Conservation (phyloP, 1,140 invertebrate species). For the Campoletis sonorensis region DNA sequence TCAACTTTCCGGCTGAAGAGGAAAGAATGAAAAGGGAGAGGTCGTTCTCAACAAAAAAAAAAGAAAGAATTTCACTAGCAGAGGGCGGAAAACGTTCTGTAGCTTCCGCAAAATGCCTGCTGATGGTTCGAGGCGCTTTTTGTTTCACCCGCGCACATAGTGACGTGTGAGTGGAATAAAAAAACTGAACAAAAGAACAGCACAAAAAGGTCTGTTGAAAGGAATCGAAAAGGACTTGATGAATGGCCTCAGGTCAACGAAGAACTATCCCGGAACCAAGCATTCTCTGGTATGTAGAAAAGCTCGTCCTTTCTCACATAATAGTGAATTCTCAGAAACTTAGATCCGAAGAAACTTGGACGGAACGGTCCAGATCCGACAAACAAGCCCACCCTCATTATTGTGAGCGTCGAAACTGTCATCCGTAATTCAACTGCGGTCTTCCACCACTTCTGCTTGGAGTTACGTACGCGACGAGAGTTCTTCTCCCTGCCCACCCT, state of each 20-base stretch:
- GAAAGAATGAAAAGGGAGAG: conserved; percentile 4
- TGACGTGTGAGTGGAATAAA: not conserved
- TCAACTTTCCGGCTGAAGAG: not conserved
- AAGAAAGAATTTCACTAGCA: not conserved
- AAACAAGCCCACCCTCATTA: conserved; percentile 42
- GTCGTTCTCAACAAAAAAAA: not conserved
- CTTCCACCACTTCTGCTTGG: not conserved
- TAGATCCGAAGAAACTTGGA: not conserved
- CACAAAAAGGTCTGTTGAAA: conserved; percentile 1
- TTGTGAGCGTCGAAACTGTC: conserved; percentile 16
- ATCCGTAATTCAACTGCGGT: conserved; percentile 34
- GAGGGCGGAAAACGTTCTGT: not conserved
- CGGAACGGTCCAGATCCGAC: conserved; percentile 24
- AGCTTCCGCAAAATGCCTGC: conserved; percentile 15
- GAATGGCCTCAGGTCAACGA: not conserved
- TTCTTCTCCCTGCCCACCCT: not conserved
- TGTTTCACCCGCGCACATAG: not conserved
- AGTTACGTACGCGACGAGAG: not conserved
- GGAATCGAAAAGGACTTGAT: not conserved
- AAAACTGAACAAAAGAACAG: not conserved
- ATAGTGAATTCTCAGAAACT: not conserved
- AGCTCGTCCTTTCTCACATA: not conserved
- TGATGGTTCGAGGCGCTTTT: conserved; percentile 8
- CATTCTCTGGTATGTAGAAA: not conserved
- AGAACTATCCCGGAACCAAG: not conserved